These are phyloP conservation scores for Propithecus deckenii DNA, from an alignment of 2,797 vertebrate species.

Conservation along the genomic window DNA sequence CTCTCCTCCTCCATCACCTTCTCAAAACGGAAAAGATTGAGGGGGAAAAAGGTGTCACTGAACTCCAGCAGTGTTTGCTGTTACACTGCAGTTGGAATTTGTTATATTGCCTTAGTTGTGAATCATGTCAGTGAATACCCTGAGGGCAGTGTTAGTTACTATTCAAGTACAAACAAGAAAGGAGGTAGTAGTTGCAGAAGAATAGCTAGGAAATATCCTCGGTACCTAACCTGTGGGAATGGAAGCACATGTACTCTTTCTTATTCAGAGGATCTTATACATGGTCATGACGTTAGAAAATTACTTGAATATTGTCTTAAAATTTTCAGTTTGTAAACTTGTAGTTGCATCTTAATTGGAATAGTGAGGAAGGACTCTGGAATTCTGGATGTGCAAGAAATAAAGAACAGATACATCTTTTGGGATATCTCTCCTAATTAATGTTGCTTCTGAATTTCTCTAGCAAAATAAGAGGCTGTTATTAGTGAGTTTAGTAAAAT, in stretches of 20 bases:
- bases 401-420: background rate
- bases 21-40: slow-evolving; percentile 22
- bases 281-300: background rate
- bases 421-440: background rate
- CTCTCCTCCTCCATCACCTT: background rate
- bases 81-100: slow-evolving; percentile 55
- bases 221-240: background rate
- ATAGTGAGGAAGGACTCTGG: background rate
- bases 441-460: slow-evolving; percentile 21
- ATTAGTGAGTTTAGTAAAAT: slow-evolving; percentile 17
- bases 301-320: slow-evolving; percentile 2
- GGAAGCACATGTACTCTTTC: background rate
- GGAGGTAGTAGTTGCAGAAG: slow-evolving; percentile 3
- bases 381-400: slow-evolving; percentile 19
- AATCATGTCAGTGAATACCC: slow-evolving; percentile 65
- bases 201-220: slow-evolving; percentile 29
- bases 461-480: background rate
- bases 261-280: background rate
- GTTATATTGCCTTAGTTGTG: slow-evolving; percentile 61
- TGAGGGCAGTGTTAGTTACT: slow-evolving; percentile 60
- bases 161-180: slow-evolving; percentile 78
- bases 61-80: background rate
- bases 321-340: slow-evolving; percentile 35
- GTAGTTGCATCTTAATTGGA: background rate
- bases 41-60: background rate